These are phyloP conservation scores for Lamellibrachia columna DNA, from an alignment of 2,888 invertebrate species.

Conservation along the genomic window DNA sequence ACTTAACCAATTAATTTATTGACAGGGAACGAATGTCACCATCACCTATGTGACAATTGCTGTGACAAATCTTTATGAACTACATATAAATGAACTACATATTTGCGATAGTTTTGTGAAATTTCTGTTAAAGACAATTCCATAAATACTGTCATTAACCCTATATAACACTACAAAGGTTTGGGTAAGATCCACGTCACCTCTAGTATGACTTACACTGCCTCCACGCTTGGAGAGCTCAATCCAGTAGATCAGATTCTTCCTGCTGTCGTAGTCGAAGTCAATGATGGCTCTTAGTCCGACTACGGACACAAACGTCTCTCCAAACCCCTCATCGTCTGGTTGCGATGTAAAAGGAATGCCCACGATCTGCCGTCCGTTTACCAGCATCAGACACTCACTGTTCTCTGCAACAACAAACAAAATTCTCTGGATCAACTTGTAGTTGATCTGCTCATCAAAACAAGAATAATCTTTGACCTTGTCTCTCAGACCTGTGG, in stretches of 20 bases:
- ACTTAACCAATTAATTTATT: too few species aligned
- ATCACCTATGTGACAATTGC: too few species aligned
- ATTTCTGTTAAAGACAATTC: too few species aligned
- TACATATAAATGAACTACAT: too few species aligned
- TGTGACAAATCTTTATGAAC: too few species aligned
- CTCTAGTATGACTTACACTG: background rate
- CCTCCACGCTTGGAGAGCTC: slow-evolving; percentile 20
- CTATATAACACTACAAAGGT: too few species aligned
- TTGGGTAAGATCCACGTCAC: background rate
- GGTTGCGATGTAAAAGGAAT: slow-evolving; percentile 45
- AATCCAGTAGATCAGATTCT: slow-evolving; percentile 79
- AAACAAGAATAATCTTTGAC: background rate
- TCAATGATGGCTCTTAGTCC: slow-evolving; percentile 69
- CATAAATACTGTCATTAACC: too few species aligned
- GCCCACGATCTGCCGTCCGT: slow-evolving; percentile 46
- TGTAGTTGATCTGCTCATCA: background rate
- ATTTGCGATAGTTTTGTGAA: too few species aligned
- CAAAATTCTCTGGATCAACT: background rate
- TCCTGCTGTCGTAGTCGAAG: slow-evolving; percentile 89
- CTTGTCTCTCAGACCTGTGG: background rate
- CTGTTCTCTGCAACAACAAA: slow-evolving; percentile 75
- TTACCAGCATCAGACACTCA: slow-evolving; percentile 79
- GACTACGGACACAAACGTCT: slow-evolving; percentile 60
- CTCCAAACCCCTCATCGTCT: slow-evolving; percentile 18
- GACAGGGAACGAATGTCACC: too few species aligned